These are phyloP conservation scores for Malurus elegans DNA, from an alignment of 2,113 vertebrate species.

Conservation along the genomic window DNA sequence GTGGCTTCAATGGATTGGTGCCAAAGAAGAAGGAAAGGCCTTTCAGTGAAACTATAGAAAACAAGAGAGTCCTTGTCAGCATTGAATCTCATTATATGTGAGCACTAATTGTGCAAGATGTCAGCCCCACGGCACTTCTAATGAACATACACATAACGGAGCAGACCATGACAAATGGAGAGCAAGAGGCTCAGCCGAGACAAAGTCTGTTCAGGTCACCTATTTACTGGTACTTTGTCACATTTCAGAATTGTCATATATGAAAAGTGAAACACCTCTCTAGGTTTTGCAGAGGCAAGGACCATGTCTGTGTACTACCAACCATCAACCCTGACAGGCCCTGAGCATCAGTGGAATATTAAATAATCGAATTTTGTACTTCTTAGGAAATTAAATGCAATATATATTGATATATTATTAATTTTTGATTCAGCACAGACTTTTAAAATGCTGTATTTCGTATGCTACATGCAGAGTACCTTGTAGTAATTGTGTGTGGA, in stretches of 20 bases:
- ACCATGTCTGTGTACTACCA: accelerated
- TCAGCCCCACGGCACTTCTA: background rate
- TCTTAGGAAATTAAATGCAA: background rate
- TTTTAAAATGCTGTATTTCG: background rate
- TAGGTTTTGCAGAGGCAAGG: background rate
- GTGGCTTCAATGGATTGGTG: background rate
- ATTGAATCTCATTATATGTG: background rate
- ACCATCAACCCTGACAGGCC: background rate
- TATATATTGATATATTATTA: background rate
- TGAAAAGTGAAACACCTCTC: background rate
- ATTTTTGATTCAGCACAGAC: background rate
- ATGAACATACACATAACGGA: background rate
- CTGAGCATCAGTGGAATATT: background rate
- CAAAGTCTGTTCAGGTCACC: background rate
- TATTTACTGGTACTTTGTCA: background rate
- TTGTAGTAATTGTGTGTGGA: background rate
- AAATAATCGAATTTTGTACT: background rate
- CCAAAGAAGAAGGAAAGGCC: background rate
- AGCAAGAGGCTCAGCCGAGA: background rate
- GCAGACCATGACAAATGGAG: background rate
- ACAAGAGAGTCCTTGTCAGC: conserved; percentile 40
- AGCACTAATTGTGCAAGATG: background rate
- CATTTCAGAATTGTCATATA: background rate
- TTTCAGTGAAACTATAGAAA: conserved; percentile 14
- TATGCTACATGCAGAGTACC: accelerated